These are phyloP conservation scores for Hybos culiciformis DNA, from an alignment of 2,888 invertebrate species.

Conservation along the genomic window DNA sequence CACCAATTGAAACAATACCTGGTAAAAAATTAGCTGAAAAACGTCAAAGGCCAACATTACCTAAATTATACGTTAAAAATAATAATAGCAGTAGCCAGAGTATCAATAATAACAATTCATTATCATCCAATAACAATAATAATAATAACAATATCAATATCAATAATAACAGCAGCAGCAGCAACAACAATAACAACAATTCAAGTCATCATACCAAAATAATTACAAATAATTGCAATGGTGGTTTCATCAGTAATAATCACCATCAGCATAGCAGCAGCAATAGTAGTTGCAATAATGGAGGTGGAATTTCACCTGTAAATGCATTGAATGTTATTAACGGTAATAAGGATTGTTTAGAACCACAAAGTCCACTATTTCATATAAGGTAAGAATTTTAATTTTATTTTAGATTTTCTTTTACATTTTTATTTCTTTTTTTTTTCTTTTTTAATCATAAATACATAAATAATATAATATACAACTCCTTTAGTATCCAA, in stretches of 20 bases:
- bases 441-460: too few species aligned
- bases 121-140: slow-evolving; percentile 12
- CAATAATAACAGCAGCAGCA: slow-evolving; percentile 13
- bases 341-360: slow-evolving; percentile 31
- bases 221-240: slow-evolving; percentile 16
- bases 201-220: slow-evolving; percentile 16
- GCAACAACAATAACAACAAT: slow-evolving; percentile 12
- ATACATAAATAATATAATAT: too few species aligned
- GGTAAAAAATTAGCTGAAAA: slow-evolving; percentile 69
- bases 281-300: slow-evolving; percentile 17
- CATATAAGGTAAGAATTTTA: slow-evolving; percentile 32
- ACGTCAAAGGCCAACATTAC: slow-evolving; percentile 55
- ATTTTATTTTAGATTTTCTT: too few species aligned
- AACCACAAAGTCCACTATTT: slow-evolving; percentile 36
- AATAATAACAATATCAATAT: slow-evolving; percentile 11
- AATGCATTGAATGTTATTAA: slow-evolving; percentile 46
- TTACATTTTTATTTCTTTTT: too few species aligned
- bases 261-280: slow-evolving; percentile 10
- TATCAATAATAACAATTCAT: slow-evolving; percentile 9
- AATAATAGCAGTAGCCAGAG: slow-evolving; percentile 1
- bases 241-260: slow-evolving; percentile 20
- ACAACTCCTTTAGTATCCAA: too few species aligned
- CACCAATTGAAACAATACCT: slow-evolving; percentile 84
- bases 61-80: slow-evolving; percentile 70
- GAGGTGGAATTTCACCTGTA: slow-evolving; percentile 46